Base-by-base conservation (phyloP, 2,888 invertebrate species). In the Drosophila nr. fundita region DNA sequence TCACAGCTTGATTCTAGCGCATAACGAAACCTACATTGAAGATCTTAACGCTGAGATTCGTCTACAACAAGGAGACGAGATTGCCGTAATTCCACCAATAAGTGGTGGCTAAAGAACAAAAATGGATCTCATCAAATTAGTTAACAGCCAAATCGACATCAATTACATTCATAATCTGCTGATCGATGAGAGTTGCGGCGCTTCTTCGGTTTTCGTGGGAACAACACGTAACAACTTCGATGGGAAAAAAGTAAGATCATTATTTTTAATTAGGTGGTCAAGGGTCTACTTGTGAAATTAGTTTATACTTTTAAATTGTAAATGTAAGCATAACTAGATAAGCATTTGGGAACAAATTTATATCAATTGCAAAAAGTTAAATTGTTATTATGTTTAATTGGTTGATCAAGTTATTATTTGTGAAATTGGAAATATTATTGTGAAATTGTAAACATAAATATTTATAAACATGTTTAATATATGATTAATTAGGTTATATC, bases 11-110 rank as follows among this genome's bases (percentile, higher is more conserved):
- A 95, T 98, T 48, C 87, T 99, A 68, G 97, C 98, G 0, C 93
- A 97, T 57, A 99, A 99, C 94, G 96, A 98, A 90, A 95, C 96
- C 79, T 98, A 97, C 82, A 94, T 96, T 74, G 93, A 94, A 21
- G 93, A 94, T 64, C 93, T 94, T 2, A 93, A 94, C 40, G 92
- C 93, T 42, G 92, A 93, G 48, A 92, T 97, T 45, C 91, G 93
- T 29, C 92, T 97, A 8, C 94, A 94, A 45, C 94, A 95, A 32
- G 95, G 95, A 74, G 98, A 98, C 94, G 96, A 96, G 92, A 94
- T 99, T 74, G 99, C 98, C 73, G 95, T 99, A 18, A 98, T 99
- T 90, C 99, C 99, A 61, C 99, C 99, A 0, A 94, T 99, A 59
- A 98, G 98, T 93, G 98, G 98, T 87, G 99, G 99, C 87, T 97